Evolutionary conservation across 1,140 invertebrate species (phyloP), one percentile per base, ranked within the genome.

Genomic region (Anastatus disparis): DNA sequence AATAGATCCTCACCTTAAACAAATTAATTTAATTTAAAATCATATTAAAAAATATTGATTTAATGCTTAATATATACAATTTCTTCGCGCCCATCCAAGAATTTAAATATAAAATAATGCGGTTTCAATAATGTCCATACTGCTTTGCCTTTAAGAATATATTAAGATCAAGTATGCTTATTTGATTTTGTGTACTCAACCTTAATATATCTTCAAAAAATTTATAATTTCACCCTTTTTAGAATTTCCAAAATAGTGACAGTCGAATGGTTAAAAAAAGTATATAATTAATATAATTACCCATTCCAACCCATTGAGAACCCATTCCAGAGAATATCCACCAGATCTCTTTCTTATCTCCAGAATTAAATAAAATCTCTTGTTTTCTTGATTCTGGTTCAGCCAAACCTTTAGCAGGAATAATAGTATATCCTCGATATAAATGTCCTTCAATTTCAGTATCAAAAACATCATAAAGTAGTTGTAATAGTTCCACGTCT

Each of bases 281-380:
- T n/a, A n/a, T n/a, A n/a, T n/a, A 24, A 44, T 4, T 22, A 15
- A 15, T 24, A 13, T 31, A 65, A 9, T 71, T 79, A 17, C 87
- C 89, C 91, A 93, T 93, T 13, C 88, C 88, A 56, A 82, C 77
- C 91, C 91, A 93, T 79, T 93, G 91, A 55, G 88, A 88, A 7
- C 91, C 91, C 90, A 93, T 92, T 42, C 91, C 91, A 73, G 90
- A 87, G 78, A 90, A 93, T 20, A 92, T 85, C 79, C 87, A 92
- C 88, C 90, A 92, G 35, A 73, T 44, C 62, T 73, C 46, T 38
- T 27, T 35, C 1, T 22, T 48, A 8, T 24, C 9, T 20, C 61
- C 65, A 10, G 69, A 26, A n/a, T 40, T 44, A 22, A 58, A 53
- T 20, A 24, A 2, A 42, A 53, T 13, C 52, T 42, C 52, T 66